Conservation (phyloP, 2,888 invertebrate genomes). For the Isoperla grammatica region DNA sequence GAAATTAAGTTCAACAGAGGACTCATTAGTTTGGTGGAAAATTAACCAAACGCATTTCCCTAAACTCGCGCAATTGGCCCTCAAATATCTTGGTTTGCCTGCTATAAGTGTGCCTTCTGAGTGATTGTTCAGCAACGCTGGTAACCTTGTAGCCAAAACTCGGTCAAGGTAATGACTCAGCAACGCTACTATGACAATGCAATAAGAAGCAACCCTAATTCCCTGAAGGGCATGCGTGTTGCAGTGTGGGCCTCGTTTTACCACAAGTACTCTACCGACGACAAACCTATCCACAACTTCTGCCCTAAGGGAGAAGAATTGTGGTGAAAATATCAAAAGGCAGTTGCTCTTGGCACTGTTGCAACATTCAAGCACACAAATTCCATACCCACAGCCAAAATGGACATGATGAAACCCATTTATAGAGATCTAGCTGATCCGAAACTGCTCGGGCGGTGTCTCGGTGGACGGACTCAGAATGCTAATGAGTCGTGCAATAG, state of each 20-base stretch:
- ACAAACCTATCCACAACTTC: conserved; percentile 13
- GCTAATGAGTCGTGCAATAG: conserved; percentile 25
- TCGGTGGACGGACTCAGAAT: conserved; percentile 18
- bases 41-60: no score
- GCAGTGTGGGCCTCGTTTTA: conserved; percentile 23
- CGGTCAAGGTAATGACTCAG: no score
- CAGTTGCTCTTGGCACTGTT: neutral
- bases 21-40: no score
- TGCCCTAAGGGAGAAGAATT: conserved; percentile 20
- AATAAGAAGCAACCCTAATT: conserved; percentile 12
- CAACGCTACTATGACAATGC: conserved; percentile 18
- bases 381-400: neutral
- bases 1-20: no score
- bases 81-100: no score
- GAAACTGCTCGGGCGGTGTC: conserved; percentile 14
- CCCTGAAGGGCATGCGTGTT: conserved; percentile 15
- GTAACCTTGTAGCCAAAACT: no score
- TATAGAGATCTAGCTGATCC: conserved; percentile 6
- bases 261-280: conserved; percentile 18
- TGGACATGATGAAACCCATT: conserved; percentile 24
- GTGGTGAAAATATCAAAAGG: conserved; percentile 15
- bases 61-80: no score
- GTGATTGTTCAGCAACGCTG: no score
- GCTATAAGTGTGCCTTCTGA: no score
- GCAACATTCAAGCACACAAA: conserved; percentile 19